Base-by-base conservation (phyloP, 30 jellyfish, hydroid and myxozoan species). In the Pelagia noctiluca region DNA sequence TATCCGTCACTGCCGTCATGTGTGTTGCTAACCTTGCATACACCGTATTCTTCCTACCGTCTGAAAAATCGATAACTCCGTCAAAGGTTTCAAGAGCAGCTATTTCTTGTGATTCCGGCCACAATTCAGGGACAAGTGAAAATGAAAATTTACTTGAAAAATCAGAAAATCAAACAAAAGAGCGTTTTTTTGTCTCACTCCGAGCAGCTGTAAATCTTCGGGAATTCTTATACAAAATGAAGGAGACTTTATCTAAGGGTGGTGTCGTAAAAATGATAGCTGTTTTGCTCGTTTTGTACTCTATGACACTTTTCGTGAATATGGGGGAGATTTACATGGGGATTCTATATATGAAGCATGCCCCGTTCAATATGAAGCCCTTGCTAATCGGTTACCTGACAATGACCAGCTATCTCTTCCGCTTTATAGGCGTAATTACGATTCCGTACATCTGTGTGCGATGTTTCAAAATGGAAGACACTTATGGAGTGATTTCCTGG, bases 271-370 rank as follows among this genome's bases (percentile, higher is more conserved):
- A 66, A 22, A 32, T 48, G 28, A 65, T 66, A 1, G 49, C 68
- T n/a, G 77, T 80, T 13, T 35, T 80, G 21, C 76, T 80, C 19
- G 76, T 66, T 5, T 50, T 80, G 68, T 62, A 50, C 24, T 38
- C 86, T 22, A 38, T 71, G 0, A 72, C 89, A 46, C n/a, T 36
- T 24, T 61, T 84, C 18, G 36, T 49, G 25, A 61, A 52, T 64
- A 64, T 74, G 86, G 95, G 78, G 13, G 88, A 84, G 63, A 50
- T 71, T 0, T 71, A 84, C 57, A 25, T 71, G 80, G 88, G 88
- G 19, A 52, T 84, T 1, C 71, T 84, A 1, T 84, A 57, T 49
- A 29, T 84, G 11, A 84, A 74, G 35, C 88, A 74, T 71, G 33
- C 63, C 46, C 95, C 95, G 0, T 84, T 84, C 95, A 84, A 49